Percentiles rank a stretch among this genome's conserved stretches.
Evolutionary conservation across 2,113 vertebrate genomes (phyloP).

Genomic region (Panthera leo): DNA sequence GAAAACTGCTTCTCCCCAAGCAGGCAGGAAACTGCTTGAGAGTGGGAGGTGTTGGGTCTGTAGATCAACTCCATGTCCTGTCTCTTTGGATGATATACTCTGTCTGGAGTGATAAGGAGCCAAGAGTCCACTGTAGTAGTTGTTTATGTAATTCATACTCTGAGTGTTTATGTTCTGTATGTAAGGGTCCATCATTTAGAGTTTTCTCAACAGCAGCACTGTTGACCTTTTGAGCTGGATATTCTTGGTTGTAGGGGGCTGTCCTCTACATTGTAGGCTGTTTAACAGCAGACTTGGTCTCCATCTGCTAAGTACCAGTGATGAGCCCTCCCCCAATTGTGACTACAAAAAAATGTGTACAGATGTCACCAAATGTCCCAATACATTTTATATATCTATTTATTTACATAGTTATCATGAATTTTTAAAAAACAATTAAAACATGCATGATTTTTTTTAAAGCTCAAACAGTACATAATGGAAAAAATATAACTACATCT

Average conservation of each 20-base stretch:
- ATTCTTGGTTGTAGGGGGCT: not conserved
- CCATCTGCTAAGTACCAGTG: not conserved
- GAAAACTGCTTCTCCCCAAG: not conserved
- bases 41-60: fast-evolving
- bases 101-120: not conserved
- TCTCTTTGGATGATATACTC: not conserved
- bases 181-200: not conserved
- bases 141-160: not conserved
- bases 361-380: not conserved
- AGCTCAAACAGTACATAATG: not conserved
- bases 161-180: not conserved
- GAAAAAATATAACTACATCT: not conserved
- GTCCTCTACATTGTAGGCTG: not conserved
- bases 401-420: not conserved
- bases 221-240: not conserved
- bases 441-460: not conserved
- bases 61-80: not conserved
- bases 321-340: not conserved
- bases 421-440: not conserved
- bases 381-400: not conserved
- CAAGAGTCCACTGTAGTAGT: not conserved
- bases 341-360: not conserved
- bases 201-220: not conserved
- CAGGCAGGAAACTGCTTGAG: not conserved
- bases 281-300: not conserved